Evolutionary conservation across 2,113 vertebrate species (phyloP).

Genomic region (Rhynchomys soricoides): DNA sequence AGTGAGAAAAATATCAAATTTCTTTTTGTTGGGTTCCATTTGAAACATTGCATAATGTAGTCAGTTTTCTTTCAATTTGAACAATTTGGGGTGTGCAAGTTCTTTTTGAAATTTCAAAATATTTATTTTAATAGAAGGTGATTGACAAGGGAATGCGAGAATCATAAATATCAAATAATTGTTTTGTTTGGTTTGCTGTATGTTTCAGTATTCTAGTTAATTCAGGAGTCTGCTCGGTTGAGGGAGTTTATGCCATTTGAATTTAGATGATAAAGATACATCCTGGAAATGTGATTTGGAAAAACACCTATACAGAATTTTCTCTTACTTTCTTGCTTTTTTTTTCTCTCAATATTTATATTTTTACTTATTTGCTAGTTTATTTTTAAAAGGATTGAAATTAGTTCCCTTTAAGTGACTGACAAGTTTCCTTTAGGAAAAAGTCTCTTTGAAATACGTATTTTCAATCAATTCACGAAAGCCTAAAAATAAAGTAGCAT

Average conservation of each 20-base stretch:
- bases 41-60: slow-evolving; percentile 28
- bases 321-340: not conserved
- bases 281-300: slow-evolving; percentile 47
- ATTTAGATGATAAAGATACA: slow-evolving; percentile 54
- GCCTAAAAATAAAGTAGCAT: not conserved
- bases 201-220: slow-evolving; percentile 61
- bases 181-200: slow-evolving; percentile 39
- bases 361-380: not conserved
- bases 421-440: not conserved
- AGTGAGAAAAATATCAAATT: slow-evolving; percentile 7
- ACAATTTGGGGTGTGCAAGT: not conserved
- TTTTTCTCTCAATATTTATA: not conserved
- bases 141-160: slow-evolving; percentile 20
- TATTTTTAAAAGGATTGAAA: not conserved
- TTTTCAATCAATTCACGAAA: not conserved
- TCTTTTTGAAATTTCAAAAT: slow-evolving; percentile 67
- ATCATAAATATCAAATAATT: slow-evolving; percentile 55
- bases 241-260: slow-evolving; percentile 55
- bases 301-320: slow-evolving; percentile 23
- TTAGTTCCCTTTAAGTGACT: not conserved
- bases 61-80: slow-evolving; percentile 49
- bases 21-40: not conserved
- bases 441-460: not conserved
- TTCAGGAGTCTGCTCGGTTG: slow-evolving; percentile 51
- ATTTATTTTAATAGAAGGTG: slow-evolving; percentile 49